phyloP scores from a whole-genome alignment of 2,888 invertebrate species.

The Crioceris asparagi region DNA sequence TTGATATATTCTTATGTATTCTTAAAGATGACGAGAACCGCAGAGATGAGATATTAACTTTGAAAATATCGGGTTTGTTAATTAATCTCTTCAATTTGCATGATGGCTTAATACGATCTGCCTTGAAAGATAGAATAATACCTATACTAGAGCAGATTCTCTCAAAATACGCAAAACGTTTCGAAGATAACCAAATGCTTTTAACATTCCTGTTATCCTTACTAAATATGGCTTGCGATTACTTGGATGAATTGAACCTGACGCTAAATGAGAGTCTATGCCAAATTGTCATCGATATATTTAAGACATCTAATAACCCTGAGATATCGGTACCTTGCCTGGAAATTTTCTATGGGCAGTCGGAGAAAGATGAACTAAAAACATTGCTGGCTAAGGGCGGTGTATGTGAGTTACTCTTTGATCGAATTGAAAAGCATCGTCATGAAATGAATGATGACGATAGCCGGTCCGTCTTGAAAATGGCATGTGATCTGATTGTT shows the following conservation, averaged over 20 bases:
- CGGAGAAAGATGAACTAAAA: slow-evolving; percentile 73
- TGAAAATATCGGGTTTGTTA: slow-evolving; percentile 62
- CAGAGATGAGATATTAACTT: slow-evolving; percentile 28
- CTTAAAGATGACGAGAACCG: slow-evolving; percentile 23
- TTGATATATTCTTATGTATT: slow-evolving; percentile 26
- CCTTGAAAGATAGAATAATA: slow-evolving; percentile 46
- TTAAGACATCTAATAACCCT: slow-evolving; percentile 53
- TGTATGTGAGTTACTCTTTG: slow-evolving; percentile 64
- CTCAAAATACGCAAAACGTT: slow-evolving; percentile 36
- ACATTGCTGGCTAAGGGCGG: slow-evolving; percentile 63
- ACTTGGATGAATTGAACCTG: slow-evolving; percentile 44
- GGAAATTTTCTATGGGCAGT: slow-evolving; percentile 64
- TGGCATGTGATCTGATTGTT: slow-evolving; percentile 78
- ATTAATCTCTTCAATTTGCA: slow-evolving; percentile 72
- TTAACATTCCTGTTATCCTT: slow-evolving; percentile 46
- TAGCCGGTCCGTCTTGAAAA: slow-evolving; percentile 59
- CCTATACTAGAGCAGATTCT: slow-evolving; percentile 45
- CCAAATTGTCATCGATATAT: slow-evolving; percentile 46
- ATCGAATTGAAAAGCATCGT: slow-evolving; percentile 60
- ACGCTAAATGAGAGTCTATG: slow-evolving; percentile 29
- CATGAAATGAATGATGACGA: slow-evolving; percentile 52
- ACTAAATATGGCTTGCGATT: slow-evolving; percentile 52
- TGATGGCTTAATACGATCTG: slow-evolving; percentile 50
- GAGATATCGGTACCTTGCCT: slow-evolving; percentile 68
- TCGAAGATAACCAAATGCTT: slow-evolving; percentile 46